Evolutionary conservation across 2,113 vertebrate genomes (phyloP), one percentile per base, ranked within the genome.

Genomic region (Tychaedon coryphoeus): DNA sequence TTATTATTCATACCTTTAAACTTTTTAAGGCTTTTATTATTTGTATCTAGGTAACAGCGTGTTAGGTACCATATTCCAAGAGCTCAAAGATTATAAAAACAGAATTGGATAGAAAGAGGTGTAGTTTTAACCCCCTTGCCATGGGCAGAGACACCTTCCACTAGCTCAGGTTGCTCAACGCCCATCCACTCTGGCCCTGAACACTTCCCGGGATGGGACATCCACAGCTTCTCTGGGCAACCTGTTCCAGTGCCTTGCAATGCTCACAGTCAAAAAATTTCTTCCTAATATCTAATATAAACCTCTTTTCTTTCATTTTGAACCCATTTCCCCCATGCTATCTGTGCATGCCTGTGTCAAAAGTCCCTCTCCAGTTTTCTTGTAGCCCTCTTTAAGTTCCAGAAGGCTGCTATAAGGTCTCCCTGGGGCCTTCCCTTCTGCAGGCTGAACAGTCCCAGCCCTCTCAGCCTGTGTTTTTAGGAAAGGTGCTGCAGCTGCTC

Each of bases 301-400:
- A 53, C 16, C 53, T 66, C 7, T 29, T 47, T 43, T 66, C 22
- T 34, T 45, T 74, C 29, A 10, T 11, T 47, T 75, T 54, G 8
- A 69, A 61, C 3, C 8, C 17, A 13, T 40, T 61, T 61, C 5
- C 20, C 9, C 29, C 34, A 9, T 67, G n/a, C 69, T 60, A 8
- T 67, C 24, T 60, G 8, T 29, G 45, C 19, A 20, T 40, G 24
- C 10, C 16, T 0, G 0, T 29, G 19, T 20, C 0, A 0, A 31
- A 60, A 61, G 14, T 69, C 17, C 14, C 40, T 47, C 62, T 69
- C 12, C 47, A 69, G 11, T 19, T 75, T 54, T 61, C 29, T 34
- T 61, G n/a, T 47, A 61, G 61, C 9, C 9, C 6, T 29, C 9
- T 61, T 69, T 33, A 54, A 6, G 34, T 48, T 48, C 25, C 8